These are phyloP conservation scores for Podargus strigoides DNA, from an alignment of 2,797 vertebrate species.

Conservation along the genomic window DNA sequence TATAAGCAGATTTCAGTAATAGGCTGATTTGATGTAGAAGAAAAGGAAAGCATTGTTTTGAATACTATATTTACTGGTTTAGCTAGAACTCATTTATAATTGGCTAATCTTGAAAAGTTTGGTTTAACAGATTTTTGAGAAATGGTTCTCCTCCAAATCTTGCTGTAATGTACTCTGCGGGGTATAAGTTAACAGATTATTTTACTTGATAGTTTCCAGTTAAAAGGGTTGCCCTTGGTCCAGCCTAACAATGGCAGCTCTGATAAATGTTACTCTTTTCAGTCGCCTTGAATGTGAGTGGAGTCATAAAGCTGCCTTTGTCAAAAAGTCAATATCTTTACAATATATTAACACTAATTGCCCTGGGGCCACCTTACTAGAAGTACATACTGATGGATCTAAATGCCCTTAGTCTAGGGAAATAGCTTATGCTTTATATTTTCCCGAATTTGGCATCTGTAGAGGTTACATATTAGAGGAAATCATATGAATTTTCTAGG, in stretches of 20 bases:
- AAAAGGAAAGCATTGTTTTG: neutral
- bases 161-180: neutral
- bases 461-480: neutral
- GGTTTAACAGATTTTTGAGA: neutral
- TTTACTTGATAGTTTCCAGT: conserved; percentile 9
- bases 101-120: neutral
- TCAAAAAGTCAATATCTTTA: conserved; percentile 38
- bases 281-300: neutral
- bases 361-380: neutral
- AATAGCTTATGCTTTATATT: neutral
- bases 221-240: neutral
- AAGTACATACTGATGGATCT: neutral
- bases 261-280: conserved; percentile 11
- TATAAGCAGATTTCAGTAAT: neutral
- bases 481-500: neutral
- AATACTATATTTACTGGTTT: neutral
- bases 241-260: neutral
- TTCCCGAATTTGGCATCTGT: neutral
- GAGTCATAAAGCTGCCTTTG: conserved; percentile 21
- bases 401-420: neutral
- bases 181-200: conserved; percentile 27
- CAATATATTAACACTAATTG: conserved; percentile 39
- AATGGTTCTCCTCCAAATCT: neutral
- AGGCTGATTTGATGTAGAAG: neutral
- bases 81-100: neutral